Percentiles rank a stretch among this genome's conserved stretches.
phyloP scores from a whole-genome alignment of 2,113 vertebrate species.

The Gnathochromis pfefferi region DNA sequence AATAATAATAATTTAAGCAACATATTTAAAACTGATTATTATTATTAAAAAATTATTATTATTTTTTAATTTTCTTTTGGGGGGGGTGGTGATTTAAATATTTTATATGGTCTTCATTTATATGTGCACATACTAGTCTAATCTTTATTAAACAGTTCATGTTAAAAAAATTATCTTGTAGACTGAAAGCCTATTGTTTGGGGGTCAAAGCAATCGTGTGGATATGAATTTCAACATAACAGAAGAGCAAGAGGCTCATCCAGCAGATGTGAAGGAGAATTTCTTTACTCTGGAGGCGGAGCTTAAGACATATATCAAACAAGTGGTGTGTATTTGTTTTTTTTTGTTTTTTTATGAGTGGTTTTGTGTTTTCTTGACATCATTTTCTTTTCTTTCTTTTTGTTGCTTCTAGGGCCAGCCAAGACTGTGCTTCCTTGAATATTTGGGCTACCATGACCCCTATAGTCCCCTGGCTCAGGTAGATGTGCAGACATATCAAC shows the following conservation, averaged over 20 bases:
- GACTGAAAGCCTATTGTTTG: neutral
- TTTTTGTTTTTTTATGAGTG: neutral
- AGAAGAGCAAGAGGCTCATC: neutral
- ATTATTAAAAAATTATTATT: neutral
- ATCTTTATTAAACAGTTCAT: neutral
- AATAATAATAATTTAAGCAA: too few relatives aligned
- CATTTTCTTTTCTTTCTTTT: neutral
- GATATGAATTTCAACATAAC: constrained; percentile 17
- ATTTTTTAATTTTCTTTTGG: neutral
- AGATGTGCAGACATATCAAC: constrained; percentile 5
- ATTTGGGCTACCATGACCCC: constrained; percentile 48
- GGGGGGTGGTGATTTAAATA: neutral
- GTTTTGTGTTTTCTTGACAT: neutral
- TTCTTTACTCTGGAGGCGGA: constrained; percentile 50
- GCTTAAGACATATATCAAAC: constrained; percentile 52
- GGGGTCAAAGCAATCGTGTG: constrained; percentile 23
- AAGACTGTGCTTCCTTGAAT: constrained; percentile 59
- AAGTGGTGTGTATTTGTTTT: constrained; percentile 42
- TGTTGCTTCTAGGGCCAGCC: constrained; percentile 43
- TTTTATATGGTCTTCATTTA: neutral
- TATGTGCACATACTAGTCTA: neutral
- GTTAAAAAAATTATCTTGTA: neutral
- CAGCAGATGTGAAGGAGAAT: neutral
- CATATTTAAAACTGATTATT: too few relatives aligned
- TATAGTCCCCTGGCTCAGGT: constrained; percentile 54